Base-by-base conservation (phyloP, 2,113 vertebrate genomes). In the Sinocyclocheilus grahami region DNA sequence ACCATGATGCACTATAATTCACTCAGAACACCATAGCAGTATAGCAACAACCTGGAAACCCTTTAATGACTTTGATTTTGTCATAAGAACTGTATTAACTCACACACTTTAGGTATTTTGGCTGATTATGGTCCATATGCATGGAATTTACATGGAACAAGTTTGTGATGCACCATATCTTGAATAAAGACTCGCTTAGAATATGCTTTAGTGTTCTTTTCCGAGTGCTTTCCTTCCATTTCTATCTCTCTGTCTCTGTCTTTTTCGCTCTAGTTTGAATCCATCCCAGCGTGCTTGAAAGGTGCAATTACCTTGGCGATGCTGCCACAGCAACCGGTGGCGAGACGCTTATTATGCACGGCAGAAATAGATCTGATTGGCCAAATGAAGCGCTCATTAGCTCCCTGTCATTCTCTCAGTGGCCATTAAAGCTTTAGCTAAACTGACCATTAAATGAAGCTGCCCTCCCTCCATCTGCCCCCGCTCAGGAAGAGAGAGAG, bases 371-470 rank as follows among this genome's bases (percentile, higher is more conserved):
- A 90, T 87, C 51, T 20, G 88, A 88, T 92, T 88, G 89, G 89
- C 86, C 87, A 90, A 92, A 92, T 92, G 82, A 91, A 90, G 85
- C 89, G 86, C 88, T 92, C 90, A 92, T 93, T 93, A 93, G 83
- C 86, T 85, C 24, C 53, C 78, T 89, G 89, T 53, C 13, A 87
- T 75, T 84, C 86, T 89, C 91, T 91, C 88, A 78, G 75, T 83
- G 77, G 89, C 90, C 83, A 91, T 94, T 92, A 94, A 88, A 89
- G 83, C 92, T 92, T 94, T 92, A 93, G 90, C 91, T 92, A 94
- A 93, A 93, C 92, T 92, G 93, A 91, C 91, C 93, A 91, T 93
- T 92, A 94, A 93, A 93, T 92, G 90, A 94, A 90, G 74, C 87
- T 88, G 71, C 55, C 65, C 85, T 92, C 84, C 86, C 78, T 83